Conservation (phyloP, 2,888 invertebrate species). For the Aspidiotus destructor region DNA sequence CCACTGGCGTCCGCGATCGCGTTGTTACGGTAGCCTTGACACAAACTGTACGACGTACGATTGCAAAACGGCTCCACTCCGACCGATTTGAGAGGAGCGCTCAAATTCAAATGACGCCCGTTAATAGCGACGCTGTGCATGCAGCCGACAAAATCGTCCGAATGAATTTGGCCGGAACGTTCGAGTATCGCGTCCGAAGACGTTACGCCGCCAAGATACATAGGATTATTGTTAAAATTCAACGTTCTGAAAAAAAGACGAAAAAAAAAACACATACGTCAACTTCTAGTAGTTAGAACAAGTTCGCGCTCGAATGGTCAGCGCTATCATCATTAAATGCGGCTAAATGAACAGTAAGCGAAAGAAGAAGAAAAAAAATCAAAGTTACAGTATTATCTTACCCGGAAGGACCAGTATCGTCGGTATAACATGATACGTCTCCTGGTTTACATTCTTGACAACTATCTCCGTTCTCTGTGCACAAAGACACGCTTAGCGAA, state of each 20-base stretch:
- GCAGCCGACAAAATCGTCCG: slow-evolving; percentile 90
- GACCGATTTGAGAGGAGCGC: slow-evolving; percentile 60
- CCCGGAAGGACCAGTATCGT: slow-evolving; percentile 81
- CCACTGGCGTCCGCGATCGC: slow-evolving; percentile 34
- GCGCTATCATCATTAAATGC: too few species aligned
- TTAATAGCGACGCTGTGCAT: slow-evolving; percentile 83
- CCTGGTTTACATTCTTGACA: slow-evolving; percentile 80
- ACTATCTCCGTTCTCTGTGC: slow-evolving; percentile 74
- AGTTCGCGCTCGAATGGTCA: too few species aligned
- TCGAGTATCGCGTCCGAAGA: slow-evolving; percentile 79
- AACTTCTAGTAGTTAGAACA: too few species aligned
- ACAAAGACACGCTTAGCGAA: slow-evolving; percentile 69
- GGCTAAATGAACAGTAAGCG: not conserved
- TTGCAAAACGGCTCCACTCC: slow-evolving; percentile 68
- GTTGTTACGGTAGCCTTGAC: slow-evolving; percentile 32
- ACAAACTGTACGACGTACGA: slow-evolving; percentile 45
- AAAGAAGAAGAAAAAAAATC: slow-evolving; percentile 1
- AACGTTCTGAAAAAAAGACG: slow-evolving; percentile 58
- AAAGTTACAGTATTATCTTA: slow-evolving; percentile 41
- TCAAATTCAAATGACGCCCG: slow-evolving; percentile 70
- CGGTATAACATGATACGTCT: slow-evolving; percentile 70
- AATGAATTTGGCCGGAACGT: slow-evolving; percentile 78
- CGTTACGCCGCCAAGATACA: slow-evolving; percentile 74
- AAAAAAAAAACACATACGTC: too few species aligned
- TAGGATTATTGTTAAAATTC: slow-evolving; percentile 79